Percentiles rank a stretch among this genome's conserved stretches.
phyloP scores from a whole-genome alignment of 2,888 invertebrate genomes.

The Drosophila mercatorum region DNA sequence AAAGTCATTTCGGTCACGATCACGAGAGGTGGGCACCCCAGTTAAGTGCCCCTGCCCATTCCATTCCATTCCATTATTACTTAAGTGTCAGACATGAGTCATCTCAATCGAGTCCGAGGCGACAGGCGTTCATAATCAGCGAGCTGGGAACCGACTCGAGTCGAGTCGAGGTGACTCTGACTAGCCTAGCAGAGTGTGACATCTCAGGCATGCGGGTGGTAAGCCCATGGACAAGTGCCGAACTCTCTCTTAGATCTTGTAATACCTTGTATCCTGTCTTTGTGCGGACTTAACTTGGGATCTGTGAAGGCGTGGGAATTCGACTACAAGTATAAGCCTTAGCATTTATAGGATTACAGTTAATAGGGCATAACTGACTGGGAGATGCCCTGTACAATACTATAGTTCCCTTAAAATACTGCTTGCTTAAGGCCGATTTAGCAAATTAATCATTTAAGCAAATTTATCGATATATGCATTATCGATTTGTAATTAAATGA shows the following conservation, averaged over 20 bases:
- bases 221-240: slow-evolving; percentile 52
- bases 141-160: slow-evolving; percentile 10
- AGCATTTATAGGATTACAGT: neutral
- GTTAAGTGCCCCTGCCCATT: slow-evolving; percentile 67
- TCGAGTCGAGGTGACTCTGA: neutral
- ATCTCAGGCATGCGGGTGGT: slow-evolving; percentile 64
- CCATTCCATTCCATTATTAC: slow-evolving; percentile 51
- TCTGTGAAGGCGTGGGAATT: slow-evolving; percentile 51
- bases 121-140: slow-evolving; percentile 63
- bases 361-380: neutral
- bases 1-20: slow-evolving; percentile 58
- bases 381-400: neutral
- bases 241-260: slow-evolving; percentile 35
- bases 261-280: slow-evolving; percentile 61
- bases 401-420: too few species aligned
- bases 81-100: slow-evolving; percentile 74
- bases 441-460: too few species aligned
- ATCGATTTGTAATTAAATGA: too few species aligned
- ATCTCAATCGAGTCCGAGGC: slow-evolving; percentile 28
- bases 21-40: slow-evolving; percentile 42
- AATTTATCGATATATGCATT: too few species aligned
- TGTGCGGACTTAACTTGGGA: slow-evolving; percentile 32
- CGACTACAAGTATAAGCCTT: neutral
- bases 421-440: too few species aligned
- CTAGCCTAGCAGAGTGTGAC: slow-evolving; percentile 16